Evolutionary conservation across 2,888 invertebrate species (phyloP).

Genomic region (Drosophila quinaria): DNA sequence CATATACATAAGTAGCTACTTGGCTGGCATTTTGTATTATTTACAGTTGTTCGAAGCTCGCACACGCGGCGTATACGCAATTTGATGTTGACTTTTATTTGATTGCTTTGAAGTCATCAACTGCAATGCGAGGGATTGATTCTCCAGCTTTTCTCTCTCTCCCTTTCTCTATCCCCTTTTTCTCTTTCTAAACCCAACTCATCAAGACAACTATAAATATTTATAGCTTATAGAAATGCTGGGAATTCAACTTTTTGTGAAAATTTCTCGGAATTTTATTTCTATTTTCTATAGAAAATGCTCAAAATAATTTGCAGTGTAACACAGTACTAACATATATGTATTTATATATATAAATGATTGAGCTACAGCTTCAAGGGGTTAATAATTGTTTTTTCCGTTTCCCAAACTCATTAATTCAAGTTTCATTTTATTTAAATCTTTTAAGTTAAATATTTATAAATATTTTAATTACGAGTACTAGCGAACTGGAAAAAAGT

Average conservation of each 20-base stretch:
- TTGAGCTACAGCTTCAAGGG: too few species aligned
- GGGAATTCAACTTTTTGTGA: neutral
- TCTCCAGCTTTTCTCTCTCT: neutral
- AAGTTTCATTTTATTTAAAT: too few species aligned
- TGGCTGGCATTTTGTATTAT: slow-evolving; percentile 42
- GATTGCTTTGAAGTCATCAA: slow-evolving; percentile 32
- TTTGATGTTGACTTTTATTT: slow-evolving; percentile 43
- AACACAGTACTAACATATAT: neutral
- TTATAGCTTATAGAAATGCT: slow-evolving; percentile 11
- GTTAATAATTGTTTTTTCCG: too few species aligned
- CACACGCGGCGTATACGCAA: slow-evolving; percentile 71
- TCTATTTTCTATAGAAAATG: neutral
- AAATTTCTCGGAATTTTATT: neutral
- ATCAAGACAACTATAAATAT: slow-evolving; percentile 24
- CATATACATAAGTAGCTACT: slow-evolving; percentile 21
- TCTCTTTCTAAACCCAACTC: neutral
- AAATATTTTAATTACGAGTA: too few species aligned
- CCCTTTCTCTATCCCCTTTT: neutral
- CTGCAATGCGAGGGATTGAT: neutral
- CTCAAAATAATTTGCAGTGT: neutral
- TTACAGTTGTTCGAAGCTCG: slow-evolving; percentile 59
- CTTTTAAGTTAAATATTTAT: too few species aligned
- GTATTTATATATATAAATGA: too few species aligned
- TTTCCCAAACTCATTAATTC: too few species aligned
- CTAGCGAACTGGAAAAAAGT: too few species aligned